Evolutionary conservation across 2,113 vertebrate species (phyloP).

Genomic region (Myrmophylax atrothorax): DNA sequence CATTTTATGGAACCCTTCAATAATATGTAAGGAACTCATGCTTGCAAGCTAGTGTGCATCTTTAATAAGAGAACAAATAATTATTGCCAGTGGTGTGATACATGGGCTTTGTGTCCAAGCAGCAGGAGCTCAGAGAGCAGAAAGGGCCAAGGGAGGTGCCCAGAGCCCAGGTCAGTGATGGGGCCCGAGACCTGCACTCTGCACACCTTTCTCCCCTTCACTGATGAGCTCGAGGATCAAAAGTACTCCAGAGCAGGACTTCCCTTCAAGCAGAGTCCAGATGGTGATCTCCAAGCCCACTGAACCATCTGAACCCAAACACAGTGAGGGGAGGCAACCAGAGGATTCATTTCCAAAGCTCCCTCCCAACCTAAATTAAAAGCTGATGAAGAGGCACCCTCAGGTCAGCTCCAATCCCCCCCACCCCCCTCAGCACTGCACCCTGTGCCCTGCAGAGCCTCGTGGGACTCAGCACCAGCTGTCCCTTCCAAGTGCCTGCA

Average conservation of each 20-base stretch:
- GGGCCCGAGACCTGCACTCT: neutral
- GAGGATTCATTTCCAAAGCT: neutral
- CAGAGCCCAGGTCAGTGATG: neutral
- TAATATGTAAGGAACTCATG: neutral
- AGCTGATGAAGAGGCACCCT: neutral
- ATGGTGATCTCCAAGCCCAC: neutral
- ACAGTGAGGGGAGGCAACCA: neutral
- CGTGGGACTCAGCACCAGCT: neutral
- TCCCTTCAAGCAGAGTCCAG: neutral
- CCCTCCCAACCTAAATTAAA: neutral
- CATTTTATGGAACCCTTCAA: neutral
- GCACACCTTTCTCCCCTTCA: neutral
- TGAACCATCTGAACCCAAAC: neutral
- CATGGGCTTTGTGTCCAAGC: neutral
- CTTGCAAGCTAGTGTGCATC: neutral
- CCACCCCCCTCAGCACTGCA: neutral
- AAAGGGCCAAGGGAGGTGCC: too few relatives aligned
- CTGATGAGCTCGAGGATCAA: fast-evolving
- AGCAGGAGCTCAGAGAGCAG: neutral
- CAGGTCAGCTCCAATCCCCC: too few relatives aligned
- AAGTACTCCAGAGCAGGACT: neutral
- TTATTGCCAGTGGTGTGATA: neutral
- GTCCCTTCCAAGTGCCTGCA: neutral
- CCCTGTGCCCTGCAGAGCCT: neutral
- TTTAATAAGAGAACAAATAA: neutral